These are phyloP conservation scores for Aradus depressus DNA, from an alignment of 2,888 invertebrate genomes.

Conservation along the genomic window DNA sequence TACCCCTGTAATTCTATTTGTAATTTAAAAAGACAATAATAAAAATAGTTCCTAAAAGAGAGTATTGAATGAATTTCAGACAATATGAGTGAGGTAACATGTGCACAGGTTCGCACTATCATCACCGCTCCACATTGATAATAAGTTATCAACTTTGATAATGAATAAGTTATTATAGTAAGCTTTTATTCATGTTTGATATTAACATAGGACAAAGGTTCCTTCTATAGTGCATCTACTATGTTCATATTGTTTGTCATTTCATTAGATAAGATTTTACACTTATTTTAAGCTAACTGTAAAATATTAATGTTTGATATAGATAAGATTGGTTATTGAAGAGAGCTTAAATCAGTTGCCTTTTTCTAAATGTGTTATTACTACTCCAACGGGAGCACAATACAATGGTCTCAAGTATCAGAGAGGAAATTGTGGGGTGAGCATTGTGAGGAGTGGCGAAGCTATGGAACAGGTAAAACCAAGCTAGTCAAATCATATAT, in stretches of 20 bases:
- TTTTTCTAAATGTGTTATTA: slow-evolving; percentile 78
- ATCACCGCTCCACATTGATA: too few relatives aligned
- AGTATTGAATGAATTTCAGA: too few relatives aligned
- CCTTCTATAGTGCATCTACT: too few relatives aligned
- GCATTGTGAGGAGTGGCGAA: slow-evolving; percentile 86
- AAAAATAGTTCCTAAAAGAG: too few relatives aligned
- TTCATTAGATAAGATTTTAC: slow-evolving; percentile 1
- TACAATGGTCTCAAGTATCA: slow-evolving; percentile 91
- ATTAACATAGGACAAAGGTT: too few relatives aligned
- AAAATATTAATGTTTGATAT: slow-evolving; percentile 32
- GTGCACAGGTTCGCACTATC: too few relatives aligned
- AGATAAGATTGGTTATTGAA: slow-evolving; percentile 92
- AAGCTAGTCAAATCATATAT: too few relatives aligned
- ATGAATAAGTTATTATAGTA: too few relatives aligned
- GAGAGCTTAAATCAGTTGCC: slow-evolving; percentile 95
- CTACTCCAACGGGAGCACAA: slow-evolving; percentile 82
- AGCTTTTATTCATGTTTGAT: too few relatives aligned
- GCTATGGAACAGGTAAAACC: slow-evolving; percentile 90
- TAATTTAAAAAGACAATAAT: background rate
- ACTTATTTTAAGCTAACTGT: too few relatives aligned
- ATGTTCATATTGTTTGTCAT: slow-evolving; percentile 1
- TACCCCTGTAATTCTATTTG: slow-evolving; percentile 18
- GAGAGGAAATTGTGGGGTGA: slow-evolving; percentile 97
- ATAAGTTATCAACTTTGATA: too few relatives aligned
- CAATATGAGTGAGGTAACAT: too few relatives aligned